Conservation (phyloP, 2,888 invertebrate genomes). For the Papilio elwesi region DNA sequence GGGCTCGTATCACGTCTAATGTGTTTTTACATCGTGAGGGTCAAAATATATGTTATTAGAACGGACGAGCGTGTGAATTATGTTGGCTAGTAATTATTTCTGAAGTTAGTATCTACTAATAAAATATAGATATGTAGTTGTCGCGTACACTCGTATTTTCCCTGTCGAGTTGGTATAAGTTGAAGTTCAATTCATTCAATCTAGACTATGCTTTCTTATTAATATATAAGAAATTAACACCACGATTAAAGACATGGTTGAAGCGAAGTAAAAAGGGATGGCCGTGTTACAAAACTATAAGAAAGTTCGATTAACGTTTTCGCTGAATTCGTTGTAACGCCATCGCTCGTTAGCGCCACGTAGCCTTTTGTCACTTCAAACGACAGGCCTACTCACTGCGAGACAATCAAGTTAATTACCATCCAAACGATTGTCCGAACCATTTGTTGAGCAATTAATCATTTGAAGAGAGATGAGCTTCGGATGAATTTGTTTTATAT, state of each 20-base stretch:
- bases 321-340: neutral
- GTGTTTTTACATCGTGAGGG: conserved; percentile 5
- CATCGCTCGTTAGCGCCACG: neutral
- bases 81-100: neutral
- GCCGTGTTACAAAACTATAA: neutral
- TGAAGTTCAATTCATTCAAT: no score
- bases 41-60: neutral
- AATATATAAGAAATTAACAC: no score
- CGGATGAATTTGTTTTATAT: neutral
- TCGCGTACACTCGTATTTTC: no score
- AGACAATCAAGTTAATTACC: conserved; percentile 27
- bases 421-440: conserved; percentile 7
- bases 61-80: neutral
- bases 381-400: neutral
- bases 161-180: no score
- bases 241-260: no score
- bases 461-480: conserved; percentile 7
- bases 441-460: conserved; percentile 32
- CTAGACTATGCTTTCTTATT: no score
- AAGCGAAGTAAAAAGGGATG: no score
- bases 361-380: conserved; percentile 10
- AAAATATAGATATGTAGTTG: no score
- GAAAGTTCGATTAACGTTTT: neutral
- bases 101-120: neutral
- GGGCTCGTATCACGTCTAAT: conserved; percentile 13